Percentiles rank a stretch among this genome's conserved stretches.
phyloP scores from a whole-genome alignment of 2,888 invertebrate species.

The Parochlus steinenii region DNA sequence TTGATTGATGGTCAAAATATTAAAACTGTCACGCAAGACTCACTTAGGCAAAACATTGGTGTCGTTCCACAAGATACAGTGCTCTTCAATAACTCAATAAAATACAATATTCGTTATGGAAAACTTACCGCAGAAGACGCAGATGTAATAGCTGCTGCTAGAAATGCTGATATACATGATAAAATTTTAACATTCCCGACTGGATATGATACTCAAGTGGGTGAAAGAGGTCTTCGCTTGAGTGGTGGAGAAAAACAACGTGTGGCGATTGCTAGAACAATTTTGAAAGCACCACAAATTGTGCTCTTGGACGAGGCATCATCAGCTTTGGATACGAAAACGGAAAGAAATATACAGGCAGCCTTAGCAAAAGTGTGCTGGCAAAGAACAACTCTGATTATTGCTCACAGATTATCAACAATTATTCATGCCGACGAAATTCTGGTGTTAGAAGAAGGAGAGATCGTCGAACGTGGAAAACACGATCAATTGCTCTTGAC shows the following conservation, averaged over 20 bases:
- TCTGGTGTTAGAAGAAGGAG: constrained; percentile 78
- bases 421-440: constrained; percentile 92
- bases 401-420: constrained; percentile 89
- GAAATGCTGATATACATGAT: constrained; percentile 86
- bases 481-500: constrained; percentile 25
- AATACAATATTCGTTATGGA: constrained; percentile 92
- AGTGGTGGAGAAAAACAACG: constrained; percentile 97
- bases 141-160: constrained; percentile 78
- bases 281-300: constrained; percentile 80
- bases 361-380: constrained; percentile 10
- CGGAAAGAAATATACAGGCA: constrained; percentile 77
- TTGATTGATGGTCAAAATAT: constrained; percentile 78
- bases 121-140: constrained; percentile 56
- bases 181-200: constrained; percentile 83
- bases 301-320: constrained; percentile 91
- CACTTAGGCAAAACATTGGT: constrained; percentile 69
- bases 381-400: constrained; percentile 71
- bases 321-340: constrained; percentile 87
- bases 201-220: constrained; percentile 69
- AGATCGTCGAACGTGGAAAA: constrained; percentile 79
- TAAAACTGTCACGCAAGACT: constrained; percentile 65
- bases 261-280: constrained; percentile 89
- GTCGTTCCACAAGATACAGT: constrained; percentile 97
- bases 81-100: constrained; percentile 81
- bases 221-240: constrained; percentile 83